Evolutionary conservation across 2,113 vertebrate species (phyloP).

Genomic region (Antechinus flavipes): DNA sequence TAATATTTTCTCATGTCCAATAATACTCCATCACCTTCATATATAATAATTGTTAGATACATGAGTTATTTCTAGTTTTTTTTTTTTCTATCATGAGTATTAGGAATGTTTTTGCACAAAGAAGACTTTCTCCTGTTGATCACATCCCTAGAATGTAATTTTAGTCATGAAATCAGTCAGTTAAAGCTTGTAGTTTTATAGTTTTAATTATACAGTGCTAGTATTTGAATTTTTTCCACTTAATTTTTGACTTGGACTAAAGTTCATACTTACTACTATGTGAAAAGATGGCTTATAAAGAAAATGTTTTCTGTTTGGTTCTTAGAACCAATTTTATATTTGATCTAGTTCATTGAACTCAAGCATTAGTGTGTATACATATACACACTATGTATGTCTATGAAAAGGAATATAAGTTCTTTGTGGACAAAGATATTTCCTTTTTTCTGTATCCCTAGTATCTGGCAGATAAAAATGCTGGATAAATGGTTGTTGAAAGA

Average conservation of each 20-base stretch:
- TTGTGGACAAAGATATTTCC: background rate
- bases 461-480: background rate
- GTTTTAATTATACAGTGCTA: background rate
- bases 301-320: too few relatives aligned
- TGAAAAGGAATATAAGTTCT: background rate
- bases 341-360: background rate
- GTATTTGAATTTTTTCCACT: background rate
- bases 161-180: background rate
- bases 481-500: background rate
- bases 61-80: background rate
- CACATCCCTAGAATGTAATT: background rate
- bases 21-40: background rate
- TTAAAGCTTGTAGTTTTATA: background rate
- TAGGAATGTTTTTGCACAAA: too few relatives aligned
- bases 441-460: background rate
- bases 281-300: background rate
- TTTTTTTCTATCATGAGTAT: background rate
- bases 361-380: background rate
- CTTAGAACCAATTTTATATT: too few relatives aligned
- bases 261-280: background rate
- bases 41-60: background rate
- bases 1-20: background rate
- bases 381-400: background rate
- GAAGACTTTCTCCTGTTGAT: too few relatives aligned
- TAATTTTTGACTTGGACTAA: background rate